Evolutionary conservation across 2,888 invertebrate genomes (phyloP).

Genomic region (Papilio protenor): DNA sequence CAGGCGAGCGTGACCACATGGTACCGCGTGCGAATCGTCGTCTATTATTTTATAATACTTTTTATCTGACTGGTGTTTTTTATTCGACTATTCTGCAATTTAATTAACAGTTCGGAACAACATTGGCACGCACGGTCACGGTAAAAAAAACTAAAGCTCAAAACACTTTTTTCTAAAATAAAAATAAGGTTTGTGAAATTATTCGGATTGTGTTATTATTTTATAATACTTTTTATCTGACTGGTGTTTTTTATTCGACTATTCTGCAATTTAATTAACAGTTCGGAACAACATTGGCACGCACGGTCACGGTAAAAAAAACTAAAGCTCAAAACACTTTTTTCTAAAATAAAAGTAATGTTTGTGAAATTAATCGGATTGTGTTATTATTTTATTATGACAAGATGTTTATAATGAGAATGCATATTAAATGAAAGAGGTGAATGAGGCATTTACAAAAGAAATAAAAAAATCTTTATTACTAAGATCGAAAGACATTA

Average conservation of each 20-base stretch:
- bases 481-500: neutral
- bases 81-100: constrained; percentile 29
- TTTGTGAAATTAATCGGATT: neutral
- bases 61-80: constrained; percentile 38
- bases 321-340: no score
- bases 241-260: constrained; percentile 33
- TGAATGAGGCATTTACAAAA: neutral
- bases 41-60: constrained; percentile 46
- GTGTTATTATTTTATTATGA: neutral
- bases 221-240: constrained; percentile 38
- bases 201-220: neutral
- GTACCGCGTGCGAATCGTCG: constrained; percentile 48
- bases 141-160: neutral
- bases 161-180: neutral
- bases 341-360: neutral
- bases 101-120: constrained; percentile 19
- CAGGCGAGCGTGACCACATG: constrained; percentile 55
- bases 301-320: neutral
- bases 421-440: neutral
- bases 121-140: neutral
- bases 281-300: constrained; percentile 8
- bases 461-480: neutral
- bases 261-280: constrained; percentile 28
- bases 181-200: neutral
- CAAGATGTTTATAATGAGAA: neutral